Evolutionary conservation across 2,888 invertebrate species (phyloP).

Genomic region (Miltochrista miniata): DNA sequence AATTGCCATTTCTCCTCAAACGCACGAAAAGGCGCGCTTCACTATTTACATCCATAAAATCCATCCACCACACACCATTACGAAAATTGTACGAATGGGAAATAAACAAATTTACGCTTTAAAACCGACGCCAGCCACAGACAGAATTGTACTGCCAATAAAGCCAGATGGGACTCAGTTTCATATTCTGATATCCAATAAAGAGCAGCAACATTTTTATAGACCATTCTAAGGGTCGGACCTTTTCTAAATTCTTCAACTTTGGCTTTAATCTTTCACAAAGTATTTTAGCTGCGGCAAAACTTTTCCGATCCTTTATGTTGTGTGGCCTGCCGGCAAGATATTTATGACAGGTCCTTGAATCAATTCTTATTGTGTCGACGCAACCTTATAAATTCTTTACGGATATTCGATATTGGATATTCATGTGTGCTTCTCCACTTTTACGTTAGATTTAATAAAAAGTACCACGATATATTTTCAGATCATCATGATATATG

Average conservation of each 20-base stretch:
- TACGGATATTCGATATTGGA: not conserved
- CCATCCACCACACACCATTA: slow-evolving; percentile 16
- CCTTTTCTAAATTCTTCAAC: slow-evolving; percentile 65
- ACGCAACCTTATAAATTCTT: slow-evolving; percentile 6
- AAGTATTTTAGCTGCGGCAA: slow-evolving; percentile 60
- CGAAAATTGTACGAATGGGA: slow-evolving; percentile 15
- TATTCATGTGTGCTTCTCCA: slow-evolving; percentile 9
- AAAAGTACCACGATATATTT: too few species aligned
- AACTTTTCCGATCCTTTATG: slow-evolving; percentile 60
- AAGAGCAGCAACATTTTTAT: slow-evolving; percentile 68
- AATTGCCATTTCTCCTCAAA: not conserved
- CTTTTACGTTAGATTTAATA: too few species aligned
- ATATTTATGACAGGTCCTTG: slow-evolving; percentile 46
- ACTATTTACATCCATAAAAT: slow-evolving; percentile 12
- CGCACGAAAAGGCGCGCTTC: not conserved
- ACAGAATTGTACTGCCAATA: slow-evolving; percentile 27
- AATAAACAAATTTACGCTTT: slow-evolving; percentile 22
- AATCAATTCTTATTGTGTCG: slow-evolving; percentile 30
- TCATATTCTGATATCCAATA: slow-evolving; percentile 66
- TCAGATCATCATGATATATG: too few species aligned
- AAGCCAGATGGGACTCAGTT: slow-evolving; percentile 46
- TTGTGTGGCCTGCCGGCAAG: slow-evolving; percentile 27
- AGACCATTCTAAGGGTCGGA: slow-evolving; percentile 60
- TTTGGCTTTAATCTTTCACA: slow-evolving; percentile 67
- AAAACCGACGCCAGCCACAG: slow-evolving; percentile 9